Base-by-base conservation (phyloP, 2,113 vertebrate genomes). In the Corydoras sp. region DNA sequence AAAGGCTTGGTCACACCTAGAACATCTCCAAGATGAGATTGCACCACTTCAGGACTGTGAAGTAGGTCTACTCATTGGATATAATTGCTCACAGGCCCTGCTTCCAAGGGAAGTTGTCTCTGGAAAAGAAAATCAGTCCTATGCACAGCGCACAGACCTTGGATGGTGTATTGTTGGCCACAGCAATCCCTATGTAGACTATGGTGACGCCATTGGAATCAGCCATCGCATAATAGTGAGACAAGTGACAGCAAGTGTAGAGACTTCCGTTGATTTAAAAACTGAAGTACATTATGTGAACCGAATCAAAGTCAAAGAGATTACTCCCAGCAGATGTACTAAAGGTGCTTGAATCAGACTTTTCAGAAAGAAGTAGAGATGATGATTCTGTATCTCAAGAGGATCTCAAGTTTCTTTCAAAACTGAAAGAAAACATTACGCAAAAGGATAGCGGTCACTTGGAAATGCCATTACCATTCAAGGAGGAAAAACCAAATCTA, bases 21-120 rank as follows among this genome's bases (percentile, higher is more conserved):
- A 72, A 29, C 72, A 77, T 65, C 65, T 77, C 14, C 49, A 62
- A 66, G 71, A 73, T 35, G 14, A 75, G 12, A 69, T 72, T 48
- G 18, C 55, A 18, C 76, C 62, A 5, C 58, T 14, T 51, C 8
- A n/a, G 18, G 62, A 74, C 4, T 79, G 74, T 53, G 63, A 76
- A 53, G 12, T 53, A 10, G 10, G 51, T 12, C 13, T 32, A n/a
- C n/a, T n/a, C n/a, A n/a, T n/a, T n/a, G n/a, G n/a, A n/a, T n/a
- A n/a, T n/a, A n/a, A n/a, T n/a, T n/a, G n/a, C n/a, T n/a, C n/a
- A n/a, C n/a, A n/a, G n/a, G n/a, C n/a, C n/a, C n/a, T n/a, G n/a
- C n/a, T n/a, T n/a, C n/a, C n/a, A n/a, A n/a, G n/a, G n/a, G n/a
- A n/a, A n/a, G n/a, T n/a, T n/a, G n/a, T n/a, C n/a, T n/a, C n/a